These are phyloP conservation scores for Papilio demoleus DNA, from an alignment of 2,888 invertebrate genomes.

Conservation along the genomic window DNA sequence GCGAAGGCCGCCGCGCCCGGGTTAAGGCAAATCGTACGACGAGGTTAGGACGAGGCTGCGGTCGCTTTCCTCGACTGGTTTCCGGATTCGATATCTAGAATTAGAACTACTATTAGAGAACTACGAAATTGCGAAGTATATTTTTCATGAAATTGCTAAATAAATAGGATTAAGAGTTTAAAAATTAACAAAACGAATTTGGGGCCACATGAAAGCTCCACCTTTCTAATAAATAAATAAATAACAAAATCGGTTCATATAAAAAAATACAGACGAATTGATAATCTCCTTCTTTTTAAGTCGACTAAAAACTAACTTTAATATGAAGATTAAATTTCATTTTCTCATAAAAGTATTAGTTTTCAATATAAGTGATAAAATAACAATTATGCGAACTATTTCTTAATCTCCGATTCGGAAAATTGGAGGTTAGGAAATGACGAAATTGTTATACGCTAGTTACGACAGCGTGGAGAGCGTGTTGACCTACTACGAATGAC, in stretches of 20 bases:
- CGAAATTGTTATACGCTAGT: conserved; percentile 23
- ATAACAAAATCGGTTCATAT: no score
- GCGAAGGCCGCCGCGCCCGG: conserved; percentile 36
- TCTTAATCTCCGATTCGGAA: conserved; percentile 16
- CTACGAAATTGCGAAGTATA: no score
- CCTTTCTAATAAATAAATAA: no score
- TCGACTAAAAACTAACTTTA: no score
- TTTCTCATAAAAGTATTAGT: not conserved
- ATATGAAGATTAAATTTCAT: not conserved
- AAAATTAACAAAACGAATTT: no score
- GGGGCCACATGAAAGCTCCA: no score
- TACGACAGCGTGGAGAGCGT: conserved; percentile 23
- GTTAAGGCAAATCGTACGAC: conserved; percentile 39
- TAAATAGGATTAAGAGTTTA: no score
- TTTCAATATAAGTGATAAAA: not conserved
- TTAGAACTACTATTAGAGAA: conserved; percentile 17
- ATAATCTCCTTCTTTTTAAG: no score
- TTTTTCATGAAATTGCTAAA: no score
- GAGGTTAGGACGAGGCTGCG: conserved; percentile 38
- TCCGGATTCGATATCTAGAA: conserved; percentile 41
- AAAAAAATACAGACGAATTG: no score
- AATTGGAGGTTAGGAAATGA: conserved; percentile 27
- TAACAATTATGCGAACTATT: conserved; percentile 14
- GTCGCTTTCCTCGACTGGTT: conserved; percentile 65
- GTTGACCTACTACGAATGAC: conserved; percentile 19